Percentiles rank a stretch among this genome's conserved stretches.
phyloP scores from a whole-genome alignment of 2,888 invertebrate species.

The Hoplodrina ambigua region DNA sequence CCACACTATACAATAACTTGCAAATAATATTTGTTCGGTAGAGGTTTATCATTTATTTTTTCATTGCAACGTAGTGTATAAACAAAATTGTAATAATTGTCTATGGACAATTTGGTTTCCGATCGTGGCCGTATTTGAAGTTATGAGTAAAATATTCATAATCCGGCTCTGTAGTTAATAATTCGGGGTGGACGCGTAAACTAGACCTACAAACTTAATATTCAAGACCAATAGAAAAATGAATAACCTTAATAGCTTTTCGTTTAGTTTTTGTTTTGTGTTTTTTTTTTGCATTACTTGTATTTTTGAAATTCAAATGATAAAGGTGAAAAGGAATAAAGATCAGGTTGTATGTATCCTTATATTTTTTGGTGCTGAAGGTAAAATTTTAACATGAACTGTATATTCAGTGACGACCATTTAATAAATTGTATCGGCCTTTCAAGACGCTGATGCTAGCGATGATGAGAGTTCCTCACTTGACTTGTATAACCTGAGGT shows the following conservation, averaged over 20 bases:
- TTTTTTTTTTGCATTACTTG: too few species aligned
- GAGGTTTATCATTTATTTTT: background rate
- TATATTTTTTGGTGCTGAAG: too few species aligned
- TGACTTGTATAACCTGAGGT: conserved; percentile 2
- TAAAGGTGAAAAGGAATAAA: too few species aligned
- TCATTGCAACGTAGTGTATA: background rate
- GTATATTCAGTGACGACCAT: too few species aligned
- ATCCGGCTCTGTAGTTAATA: background rate
- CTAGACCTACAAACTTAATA: background rate
- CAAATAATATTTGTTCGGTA: background rate
- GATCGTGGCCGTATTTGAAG: background rate
- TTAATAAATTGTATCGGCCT: too few species aligned
- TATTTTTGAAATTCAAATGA: too few species aligned
- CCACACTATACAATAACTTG: conserved; percentile 19
- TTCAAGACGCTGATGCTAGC: background rate
- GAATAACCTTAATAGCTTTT: too few species aligned
- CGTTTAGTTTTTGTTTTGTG: too few species aligned
- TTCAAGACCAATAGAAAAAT: background rate
- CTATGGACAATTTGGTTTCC: background rate
- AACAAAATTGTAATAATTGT: background rate
- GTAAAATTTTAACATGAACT: too few species aligned
- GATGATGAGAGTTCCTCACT: background rate
- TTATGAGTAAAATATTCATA: conserved; percentile 3
- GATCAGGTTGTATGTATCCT: too few species aligned
- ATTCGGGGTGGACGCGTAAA: background rate